phyloP scores from a whole-genome alignment of 2,888 invertebrate species.

The Hydraecia micacea region DNA sequence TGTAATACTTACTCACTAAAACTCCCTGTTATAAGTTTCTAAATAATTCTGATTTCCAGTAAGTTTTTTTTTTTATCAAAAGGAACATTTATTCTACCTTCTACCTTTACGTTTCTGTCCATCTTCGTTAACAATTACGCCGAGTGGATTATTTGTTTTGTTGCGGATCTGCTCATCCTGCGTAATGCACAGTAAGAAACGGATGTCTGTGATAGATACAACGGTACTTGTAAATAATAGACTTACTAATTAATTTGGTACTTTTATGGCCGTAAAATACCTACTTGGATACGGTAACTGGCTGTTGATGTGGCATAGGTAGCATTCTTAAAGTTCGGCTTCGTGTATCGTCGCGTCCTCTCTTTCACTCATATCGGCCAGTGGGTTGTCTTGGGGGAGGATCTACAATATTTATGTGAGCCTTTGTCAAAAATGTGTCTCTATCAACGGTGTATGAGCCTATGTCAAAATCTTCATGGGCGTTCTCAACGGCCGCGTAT shows the following conservation, averaged over 20 bases:
- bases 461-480: not conserved
- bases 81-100: not conserved
- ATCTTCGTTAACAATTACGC: conserved; percentile 19
- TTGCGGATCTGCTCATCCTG: conserved; percentile 36
- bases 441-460: no score
- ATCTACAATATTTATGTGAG: no score
- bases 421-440: not conserved
- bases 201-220: conserved; percentile 41
- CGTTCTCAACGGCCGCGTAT: not conserved
- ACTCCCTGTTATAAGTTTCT: not conserved
- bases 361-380: not conserved
- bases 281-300: not conserved
- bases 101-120: not conserved
- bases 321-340: no score
- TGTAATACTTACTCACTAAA: no score
- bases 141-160: conserved; percentile 26
- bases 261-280: not conserved
- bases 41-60: not conserved
- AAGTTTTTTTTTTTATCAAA: not conserved
- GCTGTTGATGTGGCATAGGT: not conserved
- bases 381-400: no score
- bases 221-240: conserved; percentile 4
- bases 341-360: no score
- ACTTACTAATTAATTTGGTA: not conserved
- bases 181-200: conserved; percentile 15